Evolutionary conservation across 2,888 invertebrate genomes (phyloP), one percentile per base, ranked within the genome.

Genomic region (Caenorhabditis plicata): DNA sequence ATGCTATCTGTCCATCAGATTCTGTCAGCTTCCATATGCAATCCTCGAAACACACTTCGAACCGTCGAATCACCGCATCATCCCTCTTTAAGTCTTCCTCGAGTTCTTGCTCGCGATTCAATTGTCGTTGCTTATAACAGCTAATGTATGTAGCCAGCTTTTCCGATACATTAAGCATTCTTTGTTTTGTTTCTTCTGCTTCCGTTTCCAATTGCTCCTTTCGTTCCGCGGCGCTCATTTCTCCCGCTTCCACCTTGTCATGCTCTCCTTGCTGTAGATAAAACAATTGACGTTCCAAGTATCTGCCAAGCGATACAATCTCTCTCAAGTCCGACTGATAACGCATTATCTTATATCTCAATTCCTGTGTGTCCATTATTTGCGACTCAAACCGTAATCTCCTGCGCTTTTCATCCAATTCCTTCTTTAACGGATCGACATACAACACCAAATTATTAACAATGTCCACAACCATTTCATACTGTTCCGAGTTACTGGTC

Each of bases 1-100:
- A 92, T 55, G 95, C 95, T 48, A 96, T 88, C 83, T 95, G 96
- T 0, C 98, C 98, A 83, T 98, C 96, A 0, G 90, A 89, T 82
- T 98, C 95, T 0, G 96, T 99, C 67, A 98, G 87, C 32, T 95
- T 84, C 98, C 98, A 99, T 79, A 92, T 90, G 4, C 96, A 96
- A 78, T 92, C 91, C 83, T 95, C 94, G 83, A 99, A 98, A 83
- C 93, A 96, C 76, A 98, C 95, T 47, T 70, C 45, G 26, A 66
- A 57, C 22, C 51, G 22, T 40, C 85, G 22, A 2, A 61, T 26
- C 3, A 61, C 66, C 45, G 63, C 63, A 9, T 64, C 40, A 8
- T 52, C 55, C 38, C 47, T 54, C 7, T 45, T 42, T 4, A 25
- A 39, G 35, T 46, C 39, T 25, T 40, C 40, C 15, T 51, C 61